Conservation (phyloP, 1,140 invertebrate species). For the Theocolax elegans region DNA sequence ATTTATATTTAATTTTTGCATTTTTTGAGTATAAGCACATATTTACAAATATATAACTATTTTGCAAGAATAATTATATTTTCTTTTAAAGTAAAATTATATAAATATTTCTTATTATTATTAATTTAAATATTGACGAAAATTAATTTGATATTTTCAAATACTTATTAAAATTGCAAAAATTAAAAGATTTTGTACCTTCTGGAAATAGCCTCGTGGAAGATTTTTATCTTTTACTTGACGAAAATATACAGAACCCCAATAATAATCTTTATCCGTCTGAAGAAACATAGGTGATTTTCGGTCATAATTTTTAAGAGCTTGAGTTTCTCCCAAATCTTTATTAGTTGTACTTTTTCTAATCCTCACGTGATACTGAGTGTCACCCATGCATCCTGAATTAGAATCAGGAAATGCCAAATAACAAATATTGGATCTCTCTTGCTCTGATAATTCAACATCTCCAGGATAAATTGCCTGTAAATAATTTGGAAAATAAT, state of each 20-base stretch:
- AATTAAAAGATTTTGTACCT: constrained; percentile 70
- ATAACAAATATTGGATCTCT: constrained; percentile 97
- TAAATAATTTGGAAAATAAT: neutral
- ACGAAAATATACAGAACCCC: constrained; percentile 98
- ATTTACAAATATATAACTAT: too few relatives aligned
- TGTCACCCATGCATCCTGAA: constrained; percentile 98
- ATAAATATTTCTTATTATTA: too few relatives aligned
- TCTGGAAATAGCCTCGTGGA: constrained; percentile 98
- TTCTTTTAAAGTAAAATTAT: too few relatives aligned
- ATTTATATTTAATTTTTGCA: too few relatives aligned
- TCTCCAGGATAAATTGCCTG: constrained; percentile 88
- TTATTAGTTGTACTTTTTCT: constrained; percentile 65
- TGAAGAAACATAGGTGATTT: constrained; percentile 79
- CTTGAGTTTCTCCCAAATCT: constrained; percentile 56
- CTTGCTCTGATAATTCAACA: constrained; percentile 87
- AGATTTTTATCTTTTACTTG: constrained; percentile 95
- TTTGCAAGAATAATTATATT: too few relatives aligned
- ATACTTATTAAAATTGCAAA: constrained; percentile 70
- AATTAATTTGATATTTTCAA: too few relatives aligned
- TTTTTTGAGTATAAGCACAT: constrained; percentile 90
- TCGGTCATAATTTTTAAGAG: constrained; percentile 76
- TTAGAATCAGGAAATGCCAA: constrained; percentile 99
- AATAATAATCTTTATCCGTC: constrained; percentile 84
- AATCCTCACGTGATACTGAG: constrained; percentile 93
- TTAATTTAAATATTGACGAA: too few relatives aligned